Conservation (phyloP, 2,888 invertebrate species). For the Rhogogaster chlorosoma region DNA sequence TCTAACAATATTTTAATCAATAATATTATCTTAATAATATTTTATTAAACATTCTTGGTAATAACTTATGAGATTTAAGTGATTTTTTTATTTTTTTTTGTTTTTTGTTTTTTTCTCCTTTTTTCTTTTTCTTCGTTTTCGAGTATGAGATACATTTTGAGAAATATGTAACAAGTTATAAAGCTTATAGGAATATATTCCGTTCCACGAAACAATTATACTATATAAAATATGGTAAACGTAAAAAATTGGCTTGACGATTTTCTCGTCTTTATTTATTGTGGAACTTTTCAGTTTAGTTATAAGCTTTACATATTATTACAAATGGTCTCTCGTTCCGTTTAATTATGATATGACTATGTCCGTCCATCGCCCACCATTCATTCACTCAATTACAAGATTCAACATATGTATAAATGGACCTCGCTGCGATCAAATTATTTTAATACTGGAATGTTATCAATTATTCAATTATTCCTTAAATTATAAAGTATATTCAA, state of each 20-base stretch:
- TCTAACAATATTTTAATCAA: conserved; percentile 71
- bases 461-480: background rate
- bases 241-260: conserved; percentile 38
- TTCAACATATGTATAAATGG: conserved; percentile 56
- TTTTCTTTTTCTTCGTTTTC: conserved; percentile 4
- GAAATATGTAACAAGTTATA: conserved; percentile 46
- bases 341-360: conserved; percentile 75
- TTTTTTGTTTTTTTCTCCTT: conserved; percentile 54
- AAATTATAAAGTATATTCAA: conserved; percentile 10
- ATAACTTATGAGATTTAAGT: conserved; percentile 69
- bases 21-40: conserved; percentile 58
- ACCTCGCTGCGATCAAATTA: conserved; percentile 65
- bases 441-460: conserved; percentile 53
- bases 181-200: conserved; percentile 42
- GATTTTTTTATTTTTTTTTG: conserved; percentile 58
- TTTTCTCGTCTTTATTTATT: background rate
- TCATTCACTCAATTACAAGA: conserved; percentile 58
- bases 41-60: conserved; percentile 66
- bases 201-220: conserved; percentile 31
- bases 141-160: conserved; percentile 46
- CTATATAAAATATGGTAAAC: conserved; percentile 49
- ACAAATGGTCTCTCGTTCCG: conserved; percentile 52
- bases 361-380: conserved; percentile 73
- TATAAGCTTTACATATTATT: conserved; percentile 49
- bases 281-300: conserved; percentile 22